Base-by-base conservation (phyloP, 2,113 vertebrate genomes). In the Sardina pilchardus region DNA sequence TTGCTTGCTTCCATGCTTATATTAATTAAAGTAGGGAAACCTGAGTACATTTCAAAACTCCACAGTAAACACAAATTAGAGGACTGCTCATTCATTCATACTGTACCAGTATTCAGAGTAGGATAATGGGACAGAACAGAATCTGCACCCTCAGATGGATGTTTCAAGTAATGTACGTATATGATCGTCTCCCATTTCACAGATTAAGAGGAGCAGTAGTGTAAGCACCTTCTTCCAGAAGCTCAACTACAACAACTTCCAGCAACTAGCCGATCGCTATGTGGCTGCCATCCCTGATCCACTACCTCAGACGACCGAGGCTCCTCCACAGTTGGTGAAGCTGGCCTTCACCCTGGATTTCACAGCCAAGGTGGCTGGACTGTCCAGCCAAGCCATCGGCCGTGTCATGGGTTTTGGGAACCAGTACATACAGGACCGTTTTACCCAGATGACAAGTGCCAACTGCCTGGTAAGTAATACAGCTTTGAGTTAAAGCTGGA, bases 201-300 rank as follows among this genome's bases (percentile, higher is more conserved):
- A 97, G 96, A 92, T 96, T 80, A 87, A 85, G 88, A 89, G 91
- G 84, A 91, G 95, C 0, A 88, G 88, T 0, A 88, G 63, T 42
- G 89, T 95, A 1, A 87, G 71, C 83, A 83, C 0, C 0, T 94
- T 94, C 88, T 94, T 96, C 85, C 90, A 90, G 30, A 83, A 92
- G 85, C 89, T 96, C 81, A 93, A 94, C 4, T 95, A 96, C 56
- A 89, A 89, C 83, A 94, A 94, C 87, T 95, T 96, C 90, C 92
- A 91, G 87, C 91, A 86, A 88, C 81, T 97, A 88, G 93, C 91
- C 0, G 93, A 94, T 1, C 90, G 88, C 67, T 94, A 96, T 0
- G 81, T 88, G 9, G 85, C 17, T 67, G 92, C 89, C 12, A 63
- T 92, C 85, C 83, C 39, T 0, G 45, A 81, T 56, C 82, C 84